Conservation (phyloP, 1,140 invertebrate genomes). For the Aleiodes sp. region DNA sequence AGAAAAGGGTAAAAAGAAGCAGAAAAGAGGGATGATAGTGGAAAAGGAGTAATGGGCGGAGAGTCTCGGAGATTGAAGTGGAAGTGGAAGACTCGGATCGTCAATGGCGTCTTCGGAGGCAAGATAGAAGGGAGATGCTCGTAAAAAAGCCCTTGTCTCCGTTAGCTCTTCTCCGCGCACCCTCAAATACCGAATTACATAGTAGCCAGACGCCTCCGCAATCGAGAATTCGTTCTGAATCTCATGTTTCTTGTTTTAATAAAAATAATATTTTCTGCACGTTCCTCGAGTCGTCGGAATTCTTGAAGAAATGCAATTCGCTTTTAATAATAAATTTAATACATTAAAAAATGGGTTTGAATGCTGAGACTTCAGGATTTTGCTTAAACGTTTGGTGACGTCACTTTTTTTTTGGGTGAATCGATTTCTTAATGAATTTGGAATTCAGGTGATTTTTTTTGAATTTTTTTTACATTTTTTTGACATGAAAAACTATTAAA, state of each 20-base stretch:
- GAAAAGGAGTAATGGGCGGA: constrained; percentile 35
- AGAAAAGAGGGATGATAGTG: constrained; percentile 30
- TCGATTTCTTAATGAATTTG: too few species aligned
- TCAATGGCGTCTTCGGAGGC: constrained; percentile 38
- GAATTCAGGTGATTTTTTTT: too few species aligned
- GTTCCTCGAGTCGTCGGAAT: too few species aligned
- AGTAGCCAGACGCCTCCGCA: constrained; percentile 31
- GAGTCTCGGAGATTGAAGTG: constrained; percentile 28
- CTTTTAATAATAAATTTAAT: too few species aligned
- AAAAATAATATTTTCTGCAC: constrained; percentile 27
- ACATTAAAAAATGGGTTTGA: too few species aligned
- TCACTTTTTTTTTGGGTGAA: too few species aligned
- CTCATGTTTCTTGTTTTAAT: constrained; percentile 24
- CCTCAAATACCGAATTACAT: constrained; percentile 60
- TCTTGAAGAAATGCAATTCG: too few species aligned
- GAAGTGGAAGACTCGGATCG: constrained; percentile 53
- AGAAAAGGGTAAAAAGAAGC: constrained; percentile 28
- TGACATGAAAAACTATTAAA: too few species aligned
- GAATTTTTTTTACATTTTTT: too few species aligned
- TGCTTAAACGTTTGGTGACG: too few species aligned
- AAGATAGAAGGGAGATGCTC: constrained; percentile 49
- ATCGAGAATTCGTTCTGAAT: constrained; percentile 20
- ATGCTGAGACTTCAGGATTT: too few species aligned
- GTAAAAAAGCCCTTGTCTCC: constrained; percentile 46
- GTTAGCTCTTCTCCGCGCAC: background rate